A percentile compares a stretch with the other conserved stretches of the same genome.
These are phyloP conservation scores for Gordius sp. DNA, from an alignment of 2,888 invertebrate genomes.

Conservation along the genomic window DNA sequence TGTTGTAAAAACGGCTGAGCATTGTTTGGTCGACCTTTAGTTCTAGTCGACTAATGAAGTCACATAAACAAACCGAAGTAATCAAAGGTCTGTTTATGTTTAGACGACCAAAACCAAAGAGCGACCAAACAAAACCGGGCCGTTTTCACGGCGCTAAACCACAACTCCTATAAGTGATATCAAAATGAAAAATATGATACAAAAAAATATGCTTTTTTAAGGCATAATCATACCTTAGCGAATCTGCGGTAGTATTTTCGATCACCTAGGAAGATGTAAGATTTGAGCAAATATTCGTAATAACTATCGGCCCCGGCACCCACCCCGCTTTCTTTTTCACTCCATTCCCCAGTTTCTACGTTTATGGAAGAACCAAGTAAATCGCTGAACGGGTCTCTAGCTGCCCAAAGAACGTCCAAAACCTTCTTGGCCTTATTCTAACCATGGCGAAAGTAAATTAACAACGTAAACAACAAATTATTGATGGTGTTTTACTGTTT, in stretches of 20 bases:
- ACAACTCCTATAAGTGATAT: no score
- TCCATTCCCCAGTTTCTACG: constrained; percentile 89
- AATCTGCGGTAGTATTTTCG: constrained; percentile 73
- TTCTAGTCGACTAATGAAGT: no score
- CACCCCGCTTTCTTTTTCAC: constrained; percentile 53
- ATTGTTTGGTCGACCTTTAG: no score
- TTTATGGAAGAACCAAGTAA: constrained; percentile 88
- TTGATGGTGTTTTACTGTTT: no score
- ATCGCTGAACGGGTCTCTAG: constrained; percentile 59
- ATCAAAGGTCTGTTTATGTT: no score
- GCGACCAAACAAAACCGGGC: no score
- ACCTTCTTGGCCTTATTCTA: constrained; percentile 70
- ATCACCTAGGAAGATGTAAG: constrained; percentile 68
- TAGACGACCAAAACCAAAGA: no score
- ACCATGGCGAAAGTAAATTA: constrained; percentile 37
- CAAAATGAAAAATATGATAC: no score
- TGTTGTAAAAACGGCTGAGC: no score
- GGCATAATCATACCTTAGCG: constrained; percentile 34
- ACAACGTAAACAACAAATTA: no score
- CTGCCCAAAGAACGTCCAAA: constrained; percentile 84
- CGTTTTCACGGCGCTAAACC: no score
- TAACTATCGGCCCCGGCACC: constrained; percentile 98
- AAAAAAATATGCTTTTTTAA: background rate
- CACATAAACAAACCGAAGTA: no score
- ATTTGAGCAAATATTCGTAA: constrained; percentile 89